phyloP scores from a whole-genome alignment of 2,113 vertebrate genomes.

The Elgaria multicarinata region DNA sequence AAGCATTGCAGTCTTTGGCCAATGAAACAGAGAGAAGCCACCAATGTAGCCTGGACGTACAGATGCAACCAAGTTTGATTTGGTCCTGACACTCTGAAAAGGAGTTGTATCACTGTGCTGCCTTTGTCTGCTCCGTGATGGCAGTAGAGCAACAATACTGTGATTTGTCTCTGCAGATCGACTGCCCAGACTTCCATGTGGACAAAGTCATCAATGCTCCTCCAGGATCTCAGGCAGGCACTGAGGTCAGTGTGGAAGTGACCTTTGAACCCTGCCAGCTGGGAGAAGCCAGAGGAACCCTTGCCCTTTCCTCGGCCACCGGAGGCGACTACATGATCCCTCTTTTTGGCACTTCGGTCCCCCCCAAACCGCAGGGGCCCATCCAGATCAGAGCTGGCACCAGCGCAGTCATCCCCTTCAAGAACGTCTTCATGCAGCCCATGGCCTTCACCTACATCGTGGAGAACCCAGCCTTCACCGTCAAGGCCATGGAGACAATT shows the following conservation, averaged over 20 bases:
- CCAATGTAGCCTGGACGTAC: not conserved
- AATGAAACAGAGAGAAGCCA: not conserved
- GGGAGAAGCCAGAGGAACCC: constrained; percentile 78
- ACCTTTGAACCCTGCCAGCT: constrained; percentile 85
- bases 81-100: not conserved
- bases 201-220: constrained; percentile 73
- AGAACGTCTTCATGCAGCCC: constrained; percentile 84
- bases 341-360: constrained; percentile 77
- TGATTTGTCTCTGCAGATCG: constrained; percentile 69
- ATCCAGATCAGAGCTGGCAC: constrained; percentile 74
- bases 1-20: not conserved
- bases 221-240: constrained; percentile 75
- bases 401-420: constrained; percentile 85
- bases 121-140: not conserved
- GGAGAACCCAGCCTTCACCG: constrained; percentile 80
- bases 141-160: not conserved
- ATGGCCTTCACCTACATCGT: constrained; percentile 77
- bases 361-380: constrained; percentile 86
- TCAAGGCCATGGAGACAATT: constrained; percentile 73
- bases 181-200: constrained; percentile 79
- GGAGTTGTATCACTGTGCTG: not conserved
- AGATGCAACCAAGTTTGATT: not conserved
- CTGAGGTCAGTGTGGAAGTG: constrained; percentile 80
- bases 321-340: constrained; percentile 84
- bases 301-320: constrained; percentile 74